Base-by-base conservation (phyloP, 2,797 vertebrate genomes). In the Pangasius sanitwongsei region DNA sequence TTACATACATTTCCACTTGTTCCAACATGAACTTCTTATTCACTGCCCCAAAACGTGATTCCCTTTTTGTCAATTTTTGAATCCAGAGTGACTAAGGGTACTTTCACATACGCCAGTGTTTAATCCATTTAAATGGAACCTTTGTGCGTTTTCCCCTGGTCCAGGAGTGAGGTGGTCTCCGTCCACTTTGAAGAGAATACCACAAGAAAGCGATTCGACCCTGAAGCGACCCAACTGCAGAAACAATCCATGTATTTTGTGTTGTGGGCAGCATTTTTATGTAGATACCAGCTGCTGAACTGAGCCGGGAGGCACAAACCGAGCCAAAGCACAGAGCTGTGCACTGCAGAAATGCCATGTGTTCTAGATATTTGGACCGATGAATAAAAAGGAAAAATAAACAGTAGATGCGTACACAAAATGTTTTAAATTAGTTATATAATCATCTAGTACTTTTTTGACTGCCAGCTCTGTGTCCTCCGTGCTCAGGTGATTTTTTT, bases 321-420 rank as follows among this genome's bases (percentile, higher is more conserved):
- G 78, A 37, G 53, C 78, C 53, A 81, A 57, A 59, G 57, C 81
- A 83, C 37, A 8, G 59, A 44, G 81, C 59, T 83, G 37, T 83
- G 59, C 59, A 83, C 37, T 65, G 81, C 81, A 63, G 37, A 83
- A 44, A 83, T 83, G 82, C 82, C 82, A n/a, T 83, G 59, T 67
- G 82, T 65, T 83, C 15, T 65, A 50, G 41, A 67, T 41, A 82
- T 65, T 83, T 83, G 37, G 7, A 61, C 82, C 4, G 25, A 82
- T 82, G 12, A 15, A 15, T 41, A 61, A 25, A 82, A 61, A 15
- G 13, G 12, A 5, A 59, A 81, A 83, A 65, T 20, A 65, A 44
- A 63, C 82, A 83, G 13, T 16, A 25, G 25, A 67, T 31, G 23
- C 57, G 37, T 44, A 65, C 25, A 65, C 31, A 50, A 41, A 20